Base-by-base conservation (phyloP, 1,140 invertebrate genomes). In the Ericerus pela region DNA sequence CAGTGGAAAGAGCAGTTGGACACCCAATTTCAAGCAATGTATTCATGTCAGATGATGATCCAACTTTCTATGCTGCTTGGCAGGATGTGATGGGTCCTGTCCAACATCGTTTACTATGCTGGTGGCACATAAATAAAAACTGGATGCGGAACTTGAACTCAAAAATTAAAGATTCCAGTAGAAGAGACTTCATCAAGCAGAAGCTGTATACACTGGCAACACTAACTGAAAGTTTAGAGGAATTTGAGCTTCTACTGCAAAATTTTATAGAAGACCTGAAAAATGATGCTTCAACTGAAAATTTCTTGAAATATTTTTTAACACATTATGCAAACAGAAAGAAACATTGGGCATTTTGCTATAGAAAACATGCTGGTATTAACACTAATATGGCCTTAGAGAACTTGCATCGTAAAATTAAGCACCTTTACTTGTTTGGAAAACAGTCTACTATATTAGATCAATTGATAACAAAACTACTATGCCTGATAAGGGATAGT, bases 11-110 rank as follows among this genome's bases (percentile, higher is more conserved):
- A 4, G 28, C 47, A 4, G 41, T 29, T 8, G 59, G 59, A 5
- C 12, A 4, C 27, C 6, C 31, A 11, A 43, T 56, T 26, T 8
- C 36, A 27, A 6, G n/a, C 30, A 27, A 51, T 2, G 24, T 55
- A 12, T 60, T 60, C 26, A 60, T 60, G 59, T 51, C 56, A 26
- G 59, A 60, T 47, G 53, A 54, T 33, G 53, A 37, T 38, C 52
- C 51, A 22, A 12, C 30, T 14, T 60, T 54, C 55, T 60, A 20
- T 20, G 53, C 58, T 47, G 51, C 56, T 18, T 60, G 59, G 59
- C 18, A 26, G 12, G 12, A 4, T 1, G 41, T 54, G 22, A 60
- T 60, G 56, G 56, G 56, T 14, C 26, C 31, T 11, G 27, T 27
- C 14, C 22, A 22, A 18, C 22, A 56, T 12, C 24, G 20, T 1